These are phyloP conservation scores for Gymnoscopelus microlampas DNA, from an alignment of 2,797 vertebrate genomes.

Conservation along the genomic window DNA sequence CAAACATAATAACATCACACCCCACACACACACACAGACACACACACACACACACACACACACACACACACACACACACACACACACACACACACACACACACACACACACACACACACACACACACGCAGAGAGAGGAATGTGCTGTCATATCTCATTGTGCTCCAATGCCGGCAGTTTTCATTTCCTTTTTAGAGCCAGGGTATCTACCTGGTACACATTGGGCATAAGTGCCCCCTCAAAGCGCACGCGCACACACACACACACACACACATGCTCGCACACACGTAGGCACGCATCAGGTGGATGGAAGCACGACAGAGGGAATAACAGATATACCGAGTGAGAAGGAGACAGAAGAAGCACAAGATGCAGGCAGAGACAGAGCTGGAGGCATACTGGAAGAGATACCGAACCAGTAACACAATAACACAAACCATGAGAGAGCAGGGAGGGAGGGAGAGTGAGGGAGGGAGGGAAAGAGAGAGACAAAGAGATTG, in stretches of 20 bases:
- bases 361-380: too few species aligned
- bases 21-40: background rate
- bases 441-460: background rate
- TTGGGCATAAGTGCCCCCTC: background rate
- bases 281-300: background rate
- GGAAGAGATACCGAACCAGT: background rate
- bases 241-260: background rate
- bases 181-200: slow-evolving; percentile 57
- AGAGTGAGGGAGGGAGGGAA: slow-evolving; percentile 3
- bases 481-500: slow-evolving; percentile 19
- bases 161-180: slow-evolving; percentile 24
- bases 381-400: background rate
- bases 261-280: background rate
- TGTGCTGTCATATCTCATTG: slow-evolving; percentile 49
- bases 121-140: background rate
- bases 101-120: slow-evolving; percentile 2
- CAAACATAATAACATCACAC: background rate
- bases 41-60: background rate
- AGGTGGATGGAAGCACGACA: too few species aligned
- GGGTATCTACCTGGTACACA: slow-evolving; percentile 45
- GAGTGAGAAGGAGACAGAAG: too few species aligned
- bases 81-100: background rate
- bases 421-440: background rate
- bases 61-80: slow-evolving; percentile 1
- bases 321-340: too few species aligned